Base-by-base conservation (phyloP, 1,140 invertebrate genomes). In the Elymnias hypermnestra region DNA sequence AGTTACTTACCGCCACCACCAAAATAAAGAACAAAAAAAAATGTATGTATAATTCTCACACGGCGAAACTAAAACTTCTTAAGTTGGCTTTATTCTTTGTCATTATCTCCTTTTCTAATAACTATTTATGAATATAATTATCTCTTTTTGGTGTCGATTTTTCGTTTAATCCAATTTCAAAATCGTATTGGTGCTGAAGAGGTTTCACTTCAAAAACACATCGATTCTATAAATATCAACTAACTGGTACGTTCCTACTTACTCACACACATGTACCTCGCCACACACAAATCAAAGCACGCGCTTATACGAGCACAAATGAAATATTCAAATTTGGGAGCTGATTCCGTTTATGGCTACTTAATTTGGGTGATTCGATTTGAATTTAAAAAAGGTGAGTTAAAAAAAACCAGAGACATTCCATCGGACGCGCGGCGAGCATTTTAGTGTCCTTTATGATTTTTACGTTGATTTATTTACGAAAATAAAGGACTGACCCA, bases 251-350 rank as follows among this genome's bases (percentile, higher is more conserved):
- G 1, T 22, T 6, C 2, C 1, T 22, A 2, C 1, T 22, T 22
- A 75, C 65, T 68, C 64, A 61, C 38, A 53, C 41, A 38, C 44
- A 50, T 29, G 29, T 15, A n/a, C n/a, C n/a, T 51, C 36, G 26
- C 42, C 59, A 53, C 69, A 69, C 70, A 79, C 74, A 74, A 74
- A 76, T 73, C 73, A 76, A 72, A 68, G 70, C 73, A 63, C 63
- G 63, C 68, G 65, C 66, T 70, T 65, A 61, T 67, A 66, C 63
- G 57, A 53, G 57, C 62, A 67, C 71, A 68, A 82, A 83, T 77
- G 75, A 79, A 83, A 85, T 85, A 85, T 85, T 85, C 70, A 85
- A 85, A 85, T 85, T 85, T 81, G 78, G 82, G 79, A 85, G 82
- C 82, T 79, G 82, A 85, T 83, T 85, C 65, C 78, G 82, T 85